Evolutionary conservation across 1,140 invertebrate species (phyloP).

Genomic region (Solenopsis invicta): DNA sequence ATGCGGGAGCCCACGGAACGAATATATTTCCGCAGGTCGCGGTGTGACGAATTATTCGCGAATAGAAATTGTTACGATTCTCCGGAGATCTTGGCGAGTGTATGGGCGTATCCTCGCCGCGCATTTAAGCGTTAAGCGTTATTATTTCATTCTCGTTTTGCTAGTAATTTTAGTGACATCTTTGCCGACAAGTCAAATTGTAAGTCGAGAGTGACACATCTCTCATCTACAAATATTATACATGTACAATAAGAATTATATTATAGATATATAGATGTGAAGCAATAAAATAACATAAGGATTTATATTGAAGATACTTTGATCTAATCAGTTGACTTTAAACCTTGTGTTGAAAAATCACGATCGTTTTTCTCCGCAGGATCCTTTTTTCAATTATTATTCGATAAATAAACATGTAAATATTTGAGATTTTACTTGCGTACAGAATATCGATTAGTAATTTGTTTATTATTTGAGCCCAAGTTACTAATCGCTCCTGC

Average conservation of each 20-base stretch:
- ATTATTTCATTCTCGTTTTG: constrained; percentile 45
- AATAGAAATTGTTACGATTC: constrained; percentile 60
- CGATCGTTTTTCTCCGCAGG: too few species aligned
- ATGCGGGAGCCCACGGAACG: constrained; percentile 25
- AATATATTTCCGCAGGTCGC: constrained; percentile 59
- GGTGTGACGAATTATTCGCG: constrained; percentile 56
- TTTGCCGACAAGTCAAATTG: not conserved
- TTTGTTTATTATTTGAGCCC: not conserved
- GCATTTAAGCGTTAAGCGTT: constrained; percentile 21
- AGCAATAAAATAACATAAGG: constrained; percentile 9
- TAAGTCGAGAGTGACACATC: not conserved
- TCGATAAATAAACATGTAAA: too few species aligned
- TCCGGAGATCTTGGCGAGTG: not conserved
- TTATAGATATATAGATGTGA: not conserved
- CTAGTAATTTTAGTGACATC: not conserved
- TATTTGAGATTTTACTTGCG: too few species aligned
- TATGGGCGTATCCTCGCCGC: not conserved
- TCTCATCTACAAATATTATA: not conserved
- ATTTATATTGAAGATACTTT: not conserved
- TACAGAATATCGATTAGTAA: not conserved
- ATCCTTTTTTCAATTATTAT: too few species aligned
- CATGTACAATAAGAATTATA: not conserved
- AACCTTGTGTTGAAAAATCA: not conserved
- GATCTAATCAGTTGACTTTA: not conserved
- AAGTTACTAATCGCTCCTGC: not conserved